These are phyloP conservation scores for Oreochromis mossambicus DNA, from an alignment of 2,797 vertebrate species.

Conservation along the genomic window DNA sequence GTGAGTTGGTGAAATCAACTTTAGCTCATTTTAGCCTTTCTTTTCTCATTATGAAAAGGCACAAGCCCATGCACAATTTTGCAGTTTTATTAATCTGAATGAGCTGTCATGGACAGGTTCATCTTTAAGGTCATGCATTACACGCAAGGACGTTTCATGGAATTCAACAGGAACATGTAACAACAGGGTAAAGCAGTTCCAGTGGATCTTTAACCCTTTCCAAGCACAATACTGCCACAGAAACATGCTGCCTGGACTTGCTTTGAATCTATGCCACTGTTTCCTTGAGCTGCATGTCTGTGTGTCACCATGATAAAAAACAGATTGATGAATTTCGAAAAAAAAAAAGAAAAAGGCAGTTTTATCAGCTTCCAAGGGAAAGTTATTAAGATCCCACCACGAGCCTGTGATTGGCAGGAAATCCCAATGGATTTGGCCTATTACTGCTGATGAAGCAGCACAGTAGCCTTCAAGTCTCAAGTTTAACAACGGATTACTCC, in stretches of 20 bases:
- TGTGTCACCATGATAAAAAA: background rate
- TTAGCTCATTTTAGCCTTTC: background rate
- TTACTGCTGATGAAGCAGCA: constrained; percentile 35
- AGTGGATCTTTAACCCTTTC: background rate
- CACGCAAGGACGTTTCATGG: background rate
- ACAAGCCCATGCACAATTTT: background rate
- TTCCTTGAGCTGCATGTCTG: background rate
- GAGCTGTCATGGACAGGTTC: background rate
- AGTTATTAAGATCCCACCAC: constrained; percentile 32
- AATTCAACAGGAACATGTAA: background rate
- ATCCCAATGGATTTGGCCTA: constrained; percentile 49
- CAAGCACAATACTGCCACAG: background rate
- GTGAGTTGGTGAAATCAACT: constrained; percentile 1
- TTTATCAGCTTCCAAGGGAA: constrained; percentile 40
- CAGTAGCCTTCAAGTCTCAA: background rate
- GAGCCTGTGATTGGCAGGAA: constrained; percentile 28
- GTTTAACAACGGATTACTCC: constrained; percentile 27
- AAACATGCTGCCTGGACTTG: background rate
- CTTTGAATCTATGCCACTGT: background rate
- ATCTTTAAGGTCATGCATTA: background rate
- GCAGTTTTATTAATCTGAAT: background rate
- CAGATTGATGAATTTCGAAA: background rate
- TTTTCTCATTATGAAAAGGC: background rate
- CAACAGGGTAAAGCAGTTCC: background rate
- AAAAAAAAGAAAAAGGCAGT: background rate